Conservation (phyloP, 2,888 invertebrate species). For the Parnassius orleans region DNA sequence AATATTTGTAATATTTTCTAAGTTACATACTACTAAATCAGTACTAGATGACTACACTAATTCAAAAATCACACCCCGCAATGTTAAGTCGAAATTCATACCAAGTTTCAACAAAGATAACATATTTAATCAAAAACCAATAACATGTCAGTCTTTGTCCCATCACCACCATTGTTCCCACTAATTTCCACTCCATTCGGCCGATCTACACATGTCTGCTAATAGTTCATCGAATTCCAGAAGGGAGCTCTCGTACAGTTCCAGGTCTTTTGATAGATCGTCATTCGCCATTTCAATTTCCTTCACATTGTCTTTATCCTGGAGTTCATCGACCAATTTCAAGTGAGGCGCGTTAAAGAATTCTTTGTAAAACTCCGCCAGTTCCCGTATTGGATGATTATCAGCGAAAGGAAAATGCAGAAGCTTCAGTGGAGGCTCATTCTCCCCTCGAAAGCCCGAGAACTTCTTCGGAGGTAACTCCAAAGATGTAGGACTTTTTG, state of each 20-base stretch:
- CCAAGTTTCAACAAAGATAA: conserved; percentile 26
- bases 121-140: conserved; percentile 31
- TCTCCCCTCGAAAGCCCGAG: conserved; percentile 62
- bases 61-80: conserved; percentile 21
- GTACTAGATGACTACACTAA: conserved; percentile 5
- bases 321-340: conserved; percentile 53
- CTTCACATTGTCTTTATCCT: conserved; percentile 37
- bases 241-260: conserved; percentile 86
- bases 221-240: conserved; percentile 88
- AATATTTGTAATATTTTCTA: conserved; percentile 7
- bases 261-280: conserved; percentile 86
- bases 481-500: conserved; percentile 64
- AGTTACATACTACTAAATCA: conserved; percentile 3
- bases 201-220: conserved; percentile 84
- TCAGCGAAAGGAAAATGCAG: conserved; percentile 90
- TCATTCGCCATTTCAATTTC: conserved; percentile 61
- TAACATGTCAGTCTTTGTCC: conserved; percentile 41
- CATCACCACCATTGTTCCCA: conserved; percentile 39
- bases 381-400: conserved; percentile 85
- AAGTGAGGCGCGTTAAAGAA: conserved; percentile 86
- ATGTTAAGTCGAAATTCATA: conserved; percentile 16
- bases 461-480: conserved; percentile 72
- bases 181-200: conserved; percentile 80
- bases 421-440: conserved; percentile 85
- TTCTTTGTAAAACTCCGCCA: conserved; percentile 90